Evolutionary conservation across 2,888 invertebrate genomes (phyloP).

Genomic region (Megamerina dolium): DNA sequence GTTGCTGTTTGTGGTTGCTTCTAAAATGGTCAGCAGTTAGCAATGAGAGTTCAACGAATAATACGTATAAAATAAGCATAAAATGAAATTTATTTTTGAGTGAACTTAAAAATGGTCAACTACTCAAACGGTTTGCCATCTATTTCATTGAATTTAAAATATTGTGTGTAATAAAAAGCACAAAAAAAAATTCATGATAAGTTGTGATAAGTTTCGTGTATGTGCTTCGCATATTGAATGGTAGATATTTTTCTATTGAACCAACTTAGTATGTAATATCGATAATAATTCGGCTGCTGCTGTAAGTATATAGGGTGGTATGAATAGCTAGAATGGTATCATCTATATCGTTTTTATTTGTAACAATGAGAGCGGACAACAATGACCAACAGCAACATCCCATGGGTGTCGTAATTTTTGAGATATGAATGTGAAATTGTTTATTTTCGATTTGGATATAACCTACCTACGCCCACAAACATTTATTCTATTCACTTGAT

Average conservation of each 20-base stretch:
- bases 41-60: too few relatives aligned
- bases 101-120: slow-evolving; percentile 15
- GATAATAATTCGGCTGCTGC: too few relatives aligned
- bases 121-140: too few relatives aligned
- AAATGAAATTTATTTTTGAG: slow-evolving; percentile 27
- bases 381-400: slow-evolving; percentile 30
- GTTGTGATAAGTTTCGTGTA: background rate
- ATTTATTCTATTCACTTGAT: too few relatives aligned
- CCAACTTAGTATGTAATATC: too few relatives aligned
- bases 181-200: too few relatives aligned
- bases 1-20: too few relatives aligned
- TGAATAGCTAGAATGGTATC: slow-evolving; percentile 28
- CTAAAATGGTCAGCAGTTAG: slow-evolving; percentile 19
- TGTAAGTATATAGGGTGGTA: background rate
- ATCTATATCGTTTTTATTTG: slow-evolving; percentile 18
- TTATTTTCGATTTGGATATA: too few relatives aligned
- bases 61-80: slow-evolving; percentile 25
- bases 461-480: too few relatives aligned
- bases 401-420: slow-evolving; percentile 47
- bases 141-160: too few relatives aligned
- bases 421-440: slow-evolving; percentile 50
- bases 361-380: background rate
- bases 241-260: too few relatives aligned
- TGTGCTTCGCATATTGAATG: slow-evolving; percentile 30
- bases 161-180: too few relatives aligned